Percentiles rank a stretch among this genome's conserved stretches.
These are phyloP conservation scores for Caenorhabditis sp. DNA, from an alignment of 2,888 invertebrate species.

Conservation along the genomic window DNA sequence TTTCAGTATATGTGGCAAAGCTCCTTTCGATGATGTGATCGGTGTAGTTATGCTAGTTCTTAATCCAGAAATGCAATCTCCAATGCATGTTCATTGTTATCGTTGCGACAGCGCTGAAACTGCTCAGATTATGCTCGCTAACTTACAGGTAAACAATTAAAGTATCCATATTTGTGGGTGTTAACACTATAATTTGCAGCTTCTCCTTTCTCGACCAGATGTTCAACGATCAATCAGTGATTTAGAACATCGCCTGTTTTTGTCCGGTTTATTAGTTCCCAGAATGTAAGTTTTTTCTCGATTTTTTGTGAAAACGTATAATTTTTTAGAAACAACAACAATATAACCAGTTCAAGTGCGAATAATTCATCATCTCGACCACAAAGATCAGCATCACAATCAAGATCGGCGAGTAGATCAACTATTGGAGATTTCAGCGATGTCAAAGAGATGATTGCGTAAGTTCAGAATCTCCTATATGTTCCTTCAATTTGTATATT, in stretches of 20 bases:
- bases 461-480: background rate
- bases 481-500: slow-evolving; percentile 1
- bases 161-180: too few relatives aligned
- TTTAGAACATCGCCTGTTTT: slow-evolving; percentile 78
- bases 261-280: slow-evolving; percentile 59
- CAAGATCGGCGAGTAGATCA: slow-evolving; percentile 21
- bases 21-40: slow-evolving; percentile 83
- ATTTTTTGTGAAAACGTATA: background rate
- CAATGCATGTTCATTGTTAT: slow-evolving; percentile 92
- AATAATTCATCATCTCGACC: slow-evolving; percentile 12
- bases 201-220: slow-evolving; percentile 83
- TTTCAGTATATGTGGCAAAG: slow-evolving; percentile 81
- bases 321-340: slow-evolving; percentile 17
- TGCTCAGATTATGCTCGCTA: slow-evolving; percentile 85
- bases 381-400: slow-evolving; percentile 25
- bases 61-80: slow-evolving; percentile 91
- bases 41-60: slow-evolving; percentile 90
- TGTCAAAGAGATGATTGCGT: background rate
- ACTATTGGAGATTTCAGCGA: background rate
- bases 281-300: slow-evolving; percentile 4
- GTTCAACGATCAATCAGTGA: slow-evolving; percentile 86
- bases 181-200: too few relatives aligned
- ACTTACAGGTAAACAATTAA: slow-evolving; percentile 73
- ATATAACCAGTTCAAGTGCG: slow-evolving; percentile 10
- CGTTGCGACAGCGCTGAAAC: slow-evolving; percentile 86